These are phyloP conservation scores for Chroicocephalus ridibundus DNA, from an alignment of 2,113 vertebrate genomes.

Conservation along the genomic window DNA sequence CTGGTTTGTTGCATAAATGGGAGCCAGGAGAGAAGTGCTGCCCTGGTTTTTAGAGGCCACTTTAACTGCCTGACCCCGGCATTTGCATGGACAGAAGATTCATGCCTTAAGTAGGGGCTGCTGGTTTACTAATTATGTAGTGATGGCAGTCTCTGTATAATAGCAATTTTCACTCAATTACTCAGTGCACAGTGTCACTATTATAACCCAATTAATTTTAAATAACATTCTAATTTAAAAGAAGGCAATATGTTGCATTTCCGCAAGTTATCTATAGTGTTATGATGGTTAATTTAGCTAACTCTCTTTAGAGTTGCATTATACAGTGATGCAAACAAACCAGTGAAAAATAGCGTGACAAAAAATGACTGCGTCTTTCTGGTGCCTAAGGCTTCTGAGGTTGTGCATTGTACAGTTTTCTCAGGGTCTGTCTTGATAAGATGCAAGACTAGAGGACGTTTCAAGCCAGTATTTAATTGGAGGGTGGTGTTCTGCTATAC, in stretches of 20 bases:
- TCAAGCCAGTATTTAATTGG: background rate
- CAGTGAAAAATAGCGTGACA: background rate
- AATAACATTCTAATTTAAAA: slow-evolving; percentile 45
- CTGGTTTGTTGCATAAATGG: background rate
- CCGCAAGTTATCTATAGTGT: background rate
- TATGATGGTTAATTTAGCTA: background rate
- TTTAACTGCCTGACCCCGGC: background rate
- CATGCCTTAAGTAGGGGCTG: background rate
- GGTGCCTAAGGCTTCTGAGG: background rate
- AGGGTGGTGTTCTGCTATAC: background rate
- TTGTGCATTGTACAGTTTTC: background rate
- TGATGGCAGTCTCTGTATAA: background rate
- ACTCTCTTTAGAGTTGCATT: background rate
- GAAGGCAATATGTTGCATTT: slow-evolving; percentile 33
- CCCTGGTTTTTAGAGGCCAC: background rate
- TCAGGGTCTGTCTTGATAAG: background rate
- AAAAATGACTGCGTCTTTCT: background rate
- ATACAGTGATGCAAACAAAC: background rate
- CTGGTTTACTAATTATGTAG: background rate
- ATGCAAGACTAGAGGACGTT: background rate
- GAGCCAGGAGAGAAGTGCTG: background rate
- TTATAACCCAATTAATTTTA: slow-evolving; percentile 46
- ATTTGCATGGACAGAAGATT: background rate
- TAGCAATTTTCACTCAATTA: slow-evolving; percentile 51
- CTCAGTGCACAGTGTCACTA: slow-evolving; percentile 27